Evolutionary conservation across 2,888 invertebrate genomes (phyloP).

Genomic region (Brassicogethes aeneus): DNA sequence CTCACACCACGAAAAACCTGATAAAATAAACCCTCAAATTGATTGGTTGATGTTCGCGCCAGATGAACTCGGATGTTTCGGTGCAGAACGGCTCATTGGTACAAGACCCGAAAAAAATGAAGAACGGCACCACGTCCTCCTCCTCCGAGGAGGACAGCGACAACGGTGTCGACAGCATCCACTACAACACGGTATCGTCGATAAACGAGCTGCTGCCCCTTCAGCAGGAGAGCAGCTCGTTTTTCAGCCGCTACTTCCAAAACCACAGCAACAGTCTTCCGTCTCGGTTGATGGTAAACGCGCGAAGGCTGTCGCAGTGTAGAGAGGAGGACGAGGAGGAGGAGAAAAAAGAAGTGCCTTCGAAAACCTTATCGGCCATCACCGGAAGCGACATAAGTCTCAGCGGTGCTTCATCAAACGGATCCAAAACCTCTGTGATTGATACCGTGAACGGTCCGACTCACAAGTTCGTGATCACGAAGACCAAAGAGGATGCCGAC

Average conservation of each 20-base stretch:
- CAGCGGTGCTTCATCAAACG: conserved; percentile 35
- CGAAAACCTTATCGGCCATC: conserved; percentile 31
- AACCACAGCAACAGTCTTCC: conserved; percentile 64
- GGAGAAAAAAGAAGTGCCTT: conserved; percentile 34
- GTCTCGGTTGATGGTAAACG: conserved; percentile 50
- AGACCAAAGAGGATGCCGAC: conserved; percentile 32
- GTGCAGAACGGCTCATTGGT: neutral
- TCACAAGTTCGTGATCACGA: conserved; percentile 48
- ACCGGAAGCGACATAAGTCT: conserved; percentile 40
- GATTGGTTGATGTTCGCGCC: no score
- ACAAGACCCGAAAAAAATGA: neutral
- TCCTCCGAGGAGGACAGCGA: conserved; percentile 46
- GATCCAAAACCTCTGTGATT: conserved; percentile 39
- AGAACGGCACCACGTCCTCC: conserved; percentile 4
- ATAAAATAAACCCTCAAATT: no score
- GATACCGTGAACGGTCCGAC: conserved; percentile 41
- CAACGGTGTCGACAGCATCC: conserved; percentile 56
- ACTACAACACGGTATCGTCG: conserved; percentile 62
- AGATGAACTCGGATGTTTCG: conserved; percentile 15
- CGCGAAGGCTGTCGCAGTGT: conserved; percentile 69
- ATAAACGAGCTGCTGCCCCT: conserved; percentile 56
- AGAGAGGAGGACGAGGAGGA: conserved; percentile 79
- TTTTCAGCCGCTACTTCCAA: conserved; percentile 65
- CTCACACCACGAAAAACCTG: no score
- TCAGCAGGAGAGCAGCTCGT: conserved; percentile 43